These are phyloP conservation scores for Solenopsis fugax DNA, from an alignment of 1,140 invertebrate genomes.

Conservation along the genomic window DNA sequence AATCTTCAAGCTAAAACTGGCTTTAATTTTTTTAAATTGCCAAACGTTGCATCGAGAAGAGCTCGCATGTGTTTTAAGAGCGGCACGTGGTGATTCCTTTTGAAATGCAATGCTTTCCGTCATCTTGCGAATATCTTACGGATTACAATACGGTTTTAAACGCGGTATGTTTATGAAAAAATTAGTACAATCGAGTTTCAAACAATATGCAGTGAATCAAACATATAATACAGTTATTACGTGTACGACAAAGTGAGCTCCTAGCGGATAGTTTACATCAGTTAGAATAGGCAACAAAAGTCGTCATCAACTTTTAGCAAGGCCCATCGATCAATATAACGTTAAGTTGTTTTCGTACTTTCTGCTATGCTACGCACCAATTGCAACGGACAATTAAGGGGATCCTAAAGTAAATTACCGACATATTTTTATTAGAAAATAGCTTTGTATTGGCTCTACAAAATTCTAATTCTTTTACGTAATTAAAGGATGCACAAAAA, in stretches of 20 bases:
- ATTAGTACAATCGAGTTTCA: not conserved
- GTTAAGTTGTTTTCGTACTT: slow-evolving; percentile 35
- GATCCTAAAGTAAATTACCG: too few relatives aligned
- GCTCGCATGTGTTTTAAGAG: not conserved
- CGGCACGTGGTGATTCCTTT: not conserved
- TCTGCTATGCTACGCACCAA: not conserved
- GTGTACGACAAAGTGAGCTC: not conserved
- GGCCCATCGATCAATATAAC: slow-evolving; percentile 10
- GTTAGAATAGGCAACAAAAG: slow-evolving; percentile 1
- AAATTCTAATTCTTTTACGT: too few relatives aligned
- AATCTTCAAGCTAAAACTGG: slow-evolving; percentile 19
- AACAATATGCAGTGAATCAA: slow-evolving; percentile 9
- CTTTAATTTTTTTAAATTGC: slow-evolving; percentile 5
- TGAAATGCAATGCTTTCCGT: not conserved
- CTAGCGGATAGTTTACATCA: not conserved
- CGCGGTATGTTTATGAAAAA: not conserved
- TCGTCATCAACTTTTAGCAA: slow-evolving; percentile 17
- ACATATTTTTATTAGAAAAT: too few relatives aligned
- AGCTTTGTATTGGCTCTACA: too few relatives aligned
- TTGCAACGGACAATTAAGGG: not conserved
- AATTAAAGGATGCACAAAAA: too few relatives aligned
- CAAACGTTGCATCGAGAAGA: not conserved
- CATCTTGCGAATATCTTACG: not conserved
- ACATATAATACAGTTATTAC: not conserved
- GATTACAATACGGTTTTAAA: not conserved